Evolutionary conservation across 2,113 vertebrate genomes (phyloP), one percentile per base, ranked within the genome.

Genomic region (Pollachius pollachius): DNA sequence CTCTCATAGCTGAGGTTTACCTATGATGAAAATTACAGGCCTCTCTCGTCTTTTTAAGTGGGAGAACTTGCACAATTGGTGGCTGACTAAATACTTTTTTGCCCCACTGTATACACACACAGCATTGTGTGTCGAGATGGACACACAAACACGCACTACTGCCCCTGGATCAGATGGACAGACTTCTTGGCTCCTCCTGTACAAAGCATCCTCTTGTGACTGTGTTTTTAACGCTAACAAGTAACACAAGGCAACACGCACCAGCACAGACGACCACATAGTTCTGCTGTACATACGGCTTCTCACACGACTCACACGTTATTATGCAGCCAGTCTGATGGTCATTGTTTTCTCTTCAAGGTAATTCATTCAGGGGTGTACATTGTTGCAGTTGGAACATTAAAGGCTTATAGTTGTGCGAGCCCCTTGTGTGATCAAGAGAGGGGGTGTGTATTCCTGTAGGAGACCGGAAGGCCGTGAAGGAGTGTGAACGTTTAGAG

Each of bases 231-330:
- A 79, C 41, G 59, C 52, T 73, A 69, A 77, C 60, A 19, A 30
- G 37, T 65, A 82, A 89, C 80, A 80, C 80, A 84, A 85, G 71
- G 62, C 59, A 65, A 71, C 71, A 78, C 17, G 70, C 54, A 41
- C 52, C 30, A 48, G 5, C 41, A 48, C 41, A 48, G 41, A 2
- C 41, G 41, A 23, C 23, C 2, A 68, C n/a, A 57, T 75, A 81
- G 67, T 69, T 79, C 34, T 71, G 2, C 77, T 82, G 80, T 76
- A 77, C 79, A 52, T 57, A 52, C 30, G 62, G 73, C n/a, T 66
- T 62, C 70, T 18, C 16, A 11, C 61, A 41, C 66, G 9, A 56
- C 27, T 59, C 34, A 52, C 11, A 57, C n/a, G 54, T n/a, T 16
- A 25, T 69, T 23, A 48, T 12, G 64, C 7, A 4, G 70, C 8